Evolutionary conservation across 2,888 invertebrate genomes (phyloP).

Genomic region (Tigriopus californicus): DNA sequence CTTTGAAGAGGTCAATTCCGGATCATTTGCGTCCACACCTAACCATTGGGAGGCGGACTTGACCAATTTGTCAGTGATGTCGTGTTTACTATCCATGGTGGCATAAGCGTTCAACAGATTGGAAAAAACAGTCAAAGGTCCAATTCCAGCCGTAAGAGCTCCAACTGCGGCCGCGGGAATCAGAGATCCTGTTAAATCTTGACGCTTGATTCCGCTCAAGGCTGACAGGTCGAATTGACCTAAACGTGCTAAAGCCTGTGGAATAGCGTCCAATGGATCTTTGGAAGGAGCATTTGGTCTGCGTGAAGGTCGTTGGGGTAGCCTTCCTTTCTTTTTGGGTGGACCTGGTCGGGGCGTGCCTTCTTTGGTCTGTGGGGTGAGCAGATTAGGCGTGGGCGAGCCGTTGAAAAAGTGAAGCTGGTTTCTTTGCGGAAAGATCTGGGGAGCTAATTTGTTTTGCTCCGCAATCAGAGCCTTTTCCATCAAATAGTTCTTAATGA

Average conservation of each 20-base stretch:
- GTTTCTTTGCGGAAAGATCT: too few relatives aligned
- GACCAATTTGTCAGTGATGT: conserved; percentile 7
- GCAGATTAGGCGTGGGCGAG: neutral
- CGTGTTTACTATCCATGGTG: conserved; percentile 15
- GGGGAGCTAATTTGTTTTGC: too few relatives aligned
- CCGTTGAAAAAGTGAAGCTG: neutral
- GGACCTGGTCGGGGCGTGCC: neutral
- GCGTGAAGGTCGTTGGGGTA: neutral
- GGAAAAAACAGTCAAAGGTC: conserved; percentile 9
- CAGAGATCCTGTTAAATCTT: conserved; percentile 1
- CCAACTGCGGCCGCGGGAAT: conserved; percentile 5
- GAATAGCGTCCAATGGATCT: too few relatives aligned
- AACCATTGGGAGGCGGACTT: neutral
- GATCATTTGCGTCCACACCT: neutral
- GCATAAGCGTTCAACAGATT: conserved; percentile 15
- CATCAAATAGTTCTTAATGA: conserved; percentile 8
- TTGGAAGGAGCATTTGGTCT: neutral
- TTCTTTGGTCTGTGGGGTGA: neutral
- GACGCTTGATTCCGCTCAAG: neutral
- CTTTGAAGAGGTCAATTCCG: neutral
- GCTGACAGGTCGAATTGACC: neutral
- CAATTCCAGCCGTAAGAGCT: conserved; percentile 6
- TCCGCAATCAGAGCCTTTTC: too few relatives aligned
- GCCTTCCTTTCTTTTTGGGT: neutral
- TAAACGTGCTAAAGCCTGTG: too few relatives aligned